Conservation (phyloP, 2,797 vertebrate species). For the Hippopotamyrus pictus region DNA sequence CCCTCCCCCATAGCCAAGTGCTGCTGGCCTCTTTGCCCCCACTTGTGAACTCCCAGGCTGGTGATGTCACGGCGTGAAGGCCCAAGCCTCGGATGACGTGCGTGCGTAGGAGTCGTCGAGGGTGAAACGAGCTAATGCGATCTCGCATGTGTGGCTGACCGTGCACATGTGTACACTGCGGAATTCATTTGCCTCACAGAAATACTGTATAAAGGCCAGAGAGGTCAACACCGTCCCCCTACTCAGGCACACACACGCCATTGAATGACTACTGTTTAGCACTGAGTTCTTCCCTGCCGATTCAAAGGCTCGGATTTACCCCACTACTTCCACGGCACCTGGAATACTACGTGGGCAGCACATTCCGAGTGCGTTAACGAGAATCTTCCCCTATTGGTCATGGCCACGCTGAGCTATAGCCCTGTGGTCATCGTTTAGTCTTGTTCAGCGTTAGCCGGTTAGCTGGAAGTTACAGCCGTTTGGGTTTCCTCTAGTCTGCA, state of each 20-base stretch:
- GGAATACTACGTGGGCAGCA: neutral
- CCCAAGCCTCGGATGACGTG: neutral
- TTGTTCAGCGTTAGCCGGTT: neutral
- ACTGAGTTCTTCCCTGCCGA: neutral
- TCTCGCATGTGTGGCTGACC: neutral
- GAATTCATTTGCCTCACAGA: neutral
- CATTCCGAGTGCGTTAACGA: neutral
- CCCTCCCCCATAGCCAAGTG: neutral
- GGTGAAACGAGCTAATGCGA: neutral
- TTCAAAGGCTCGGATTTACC: neutral
- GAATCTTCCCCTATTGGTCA: neutral
- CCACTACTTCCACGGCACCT: neutral
- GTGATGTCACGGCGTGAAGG: neutral
- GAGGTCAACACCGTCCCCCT: neutral
- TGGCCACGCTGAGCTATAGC: neutral
- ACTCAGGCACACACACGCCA: neutral
- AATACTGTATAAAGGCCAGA: neutral
- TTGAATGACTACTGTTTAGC: neutral
- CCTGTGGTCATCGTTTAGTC: neutral
- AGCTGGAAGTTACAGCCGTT: neutral
- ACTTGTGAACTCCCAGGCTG: neutral
- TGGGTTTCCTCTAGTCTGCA: neutral
- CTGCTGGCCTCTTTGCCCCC: neutral
- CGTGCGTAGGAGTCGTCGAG: neutral
- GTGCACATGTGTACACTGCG: neutral